Conservation (phyloP, 1,140 invertebrate species). For the Ostrea denselamellosa region DNA sequence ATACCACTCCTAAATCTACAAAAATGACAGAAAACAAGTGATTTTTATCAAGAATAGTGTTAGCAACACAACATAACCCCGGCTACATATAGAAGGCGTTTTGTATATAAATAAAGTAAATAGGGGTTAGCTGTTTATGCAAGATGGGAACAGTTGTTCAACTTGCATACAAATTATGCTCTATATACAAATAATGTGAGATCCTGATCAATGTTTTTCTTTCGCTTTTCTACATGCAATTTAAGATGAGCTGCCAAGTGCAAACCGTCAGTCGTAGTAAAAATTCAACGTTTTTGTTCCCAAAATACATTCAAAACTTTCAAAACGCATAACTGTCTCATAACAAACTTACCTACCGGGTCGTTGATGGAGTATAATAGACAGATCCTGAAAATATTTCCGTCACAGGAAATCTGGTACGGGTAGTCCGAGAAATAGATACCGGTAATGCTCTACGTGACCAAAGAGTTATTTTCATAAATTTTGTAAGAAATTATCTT, state of each 20-base stretch:
- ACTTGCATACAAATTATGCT: constrained; percentile 29
- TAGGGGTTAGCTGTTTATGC: background rate
- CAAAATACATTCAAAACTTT: background rate
- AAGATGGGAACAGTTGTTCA: constrained; percentile 3
- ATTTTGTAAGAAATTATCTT: background rate
- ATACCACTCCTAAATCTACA: constrained; percentile 24
- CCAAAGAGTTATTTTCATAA: background rate
- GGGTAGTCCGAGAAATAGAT: background rate
- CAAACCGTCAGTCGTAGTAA: background rate
- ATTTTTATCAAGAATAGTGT: constrained; percentile 13
- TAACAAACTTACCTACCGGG: background rate
- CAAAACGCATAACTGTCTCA: background rate
- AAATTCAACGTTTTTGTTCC: background rate
- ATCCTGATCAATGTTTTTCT: constrained; percentile 20
- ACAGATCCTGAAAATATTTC: background rate
- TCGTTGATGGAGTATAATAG: background rate
- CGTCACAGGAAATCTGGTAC: background rate
- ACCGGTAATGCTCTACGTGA: background rate
- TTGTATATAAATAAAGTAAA: constrained; percentile 28
- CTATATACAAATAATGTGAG: background rate
- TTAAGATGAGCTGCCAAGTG: background rate
- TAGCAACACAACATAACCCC: constrained; percentile 25
- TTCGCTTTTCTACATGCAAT: constrained; percentile 16
- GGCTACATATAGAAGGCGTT: background rate
- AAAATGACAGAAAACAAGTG: constrained; percentile 14